Conservation (phyloP, 2,888 invertebrate genomes). For the Chelonus formosanus region DNA sequence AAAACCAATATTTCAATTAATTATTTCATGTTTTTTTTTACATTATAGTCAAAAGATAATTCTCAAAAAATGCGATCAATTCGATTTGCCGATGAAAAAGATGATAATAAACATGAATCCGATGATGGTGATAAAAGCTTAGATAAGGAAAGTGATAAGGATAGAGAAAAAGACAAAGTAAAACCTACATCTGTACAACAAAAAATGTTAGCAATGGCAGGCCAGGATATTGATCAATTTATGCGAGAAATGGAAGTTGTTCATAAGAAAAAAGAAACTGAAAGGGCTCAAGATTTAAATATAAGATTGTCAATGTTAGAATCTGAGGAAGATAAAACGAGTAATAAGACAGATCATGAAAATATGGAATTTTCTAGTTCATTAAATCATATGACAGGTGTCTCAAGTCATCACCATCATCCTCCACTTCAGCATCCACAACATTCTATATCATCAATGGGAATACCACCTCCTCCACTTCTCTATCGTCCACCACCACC, state of each 20-base stretch:
- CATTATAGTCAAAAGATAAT: slow-evolving; percentile 60
- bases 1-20: too few species aligned
- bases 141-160: slow-evolving; percentile 52
- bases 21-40: slow-evolving; percentile 6
- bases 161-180: slow-evolving; percentile 60
- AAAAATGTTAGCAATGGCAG: slow-evolving; percentile 87
- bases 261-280: slow-evolving; percentile 78
- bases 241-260: slow-evolving; percentile 93
- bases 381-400: slow-evolving; percentile 11
- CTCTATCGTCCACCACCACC: slow-evolving; percentile 70
- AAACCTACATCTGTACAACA: slow-evolving; percentile 85
- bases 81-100: slow-evolving; percentile 71
- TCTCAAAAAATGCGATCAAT: slow-evolving; percentile 67
- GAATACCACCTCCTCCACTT: slow-evolving; percentile 68
- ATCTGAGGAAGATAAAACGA: slow-evolving; percentile 50
- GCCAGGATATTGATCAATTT: slow-evolving; percentile 91
- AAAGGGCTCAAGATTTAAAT: slow-evolving; percentile 71
- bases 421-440: slow-evolving; percentile 45
- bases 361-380: slow-evolving; percentile 21
- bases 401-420: slow-evolving; percentile 39
- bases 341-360: slow-evolving; percentile 29
- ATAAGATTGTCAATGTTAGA: slow-evolving; percentile 66
- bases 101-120: slow-evolving; percentile 69
- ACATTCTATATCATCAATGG: slow-evolving; percentile 63
- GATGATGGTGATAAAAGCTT: slow-evolving; percentile 63